These are phyloP conservation scores for Bolborhynchus lineola DNA, from an alignment of 2,113 vertebrate species.

Conservation along the genomic window DNA sequence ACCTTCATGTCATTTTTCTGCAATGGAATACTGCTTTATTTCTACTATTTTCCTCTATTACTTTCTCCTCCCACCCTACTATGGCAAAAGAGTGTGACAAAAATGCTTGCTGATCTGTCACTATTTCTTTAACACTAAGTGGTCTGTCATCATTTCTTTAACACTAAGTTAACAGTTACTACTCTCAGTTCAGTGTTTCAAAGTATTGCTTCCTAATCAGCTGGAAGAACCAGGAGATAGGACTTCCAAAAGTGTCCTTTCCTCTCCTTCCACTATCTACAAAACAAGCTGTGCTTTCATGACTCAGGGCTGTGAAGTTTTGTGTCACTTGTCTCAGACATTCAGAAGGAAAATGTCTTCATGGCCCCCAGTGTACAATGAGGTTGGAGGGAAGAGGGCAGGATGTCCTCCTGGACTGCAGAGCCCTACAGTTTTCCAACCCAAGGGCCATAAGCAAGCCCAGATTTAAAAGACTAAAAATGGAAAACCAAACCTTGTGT, in stretches of 20 bases:
- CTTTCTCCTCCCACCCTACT: neutral
- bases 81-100: neutral
- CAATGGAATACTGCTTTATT: neutral
- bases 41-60: neutral
- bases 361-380: fast-evolving
- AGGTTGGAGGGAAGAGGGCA: neutral
- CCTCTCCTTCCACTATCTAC: neutral
- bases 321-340: neutral
- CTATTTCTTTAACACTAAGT: neutral
- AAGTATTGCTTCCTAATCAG: neutral
- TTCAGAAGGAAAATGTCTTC: fast-evolving
- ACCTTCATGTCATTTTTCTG: neutral
- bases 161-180: neutral
- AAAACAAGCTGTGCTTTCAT: neutral
- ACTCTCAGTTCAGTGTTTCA: neutral
- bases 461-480: neutral
- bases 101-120: neutral
- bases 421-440: neutral
- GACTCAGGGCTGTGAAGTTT: neutral
- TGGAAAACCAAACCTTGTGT: neutral
- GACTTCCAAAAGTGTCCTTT: neutral
- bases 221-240: neutral
- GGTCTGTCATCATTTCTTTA: neutral
- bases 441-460: neutral
- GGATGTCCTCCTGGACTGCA: neutral